Evolutionary conservation across 2,888 invertebrate species (phyloP).

Genomic region (Petrolisthes manimaculis): DNA sequence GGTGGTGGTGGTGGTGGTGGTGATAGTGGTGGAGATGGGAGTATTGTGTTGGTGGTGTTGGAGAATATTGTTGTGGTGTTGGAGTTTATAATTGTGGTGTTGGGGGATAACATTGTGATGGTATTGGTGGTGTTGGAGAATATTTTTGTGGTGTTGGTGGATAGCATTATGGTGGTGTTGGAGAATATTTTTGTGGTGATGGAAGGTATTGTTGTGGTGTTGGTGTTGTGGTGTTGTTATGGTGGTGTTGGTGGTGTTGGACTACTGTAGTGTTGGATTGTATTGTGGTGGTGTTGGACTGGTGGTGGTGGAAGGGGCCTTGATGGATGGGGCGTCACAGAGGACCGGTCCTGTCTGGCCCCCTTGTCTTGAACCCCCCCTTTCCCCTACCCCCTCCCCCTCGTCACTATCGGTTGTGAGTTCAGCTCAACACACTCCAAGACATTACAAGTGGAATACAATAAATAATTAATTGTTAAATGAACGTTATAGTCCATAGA

Average conservation of each 20-base stretch:
- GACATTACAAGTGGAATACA: too few species aligned
- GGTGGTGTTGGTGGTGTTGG: not conserved
- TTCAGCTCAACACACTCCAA: too few species aligned
- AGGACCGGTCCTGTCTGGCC: slow-evolving; percentile 43
- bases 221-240: not conserved
- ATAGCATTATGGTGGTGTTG: not conserved
- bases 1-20: too few species aligned
- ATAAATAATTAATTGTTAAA: too few species aligned
- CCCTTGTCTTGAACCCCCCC: not conserved
- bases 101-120: not conserved
- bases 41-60: not conserved
- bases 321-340: slow-evolving; percentile 47
- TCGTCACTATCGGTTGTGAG: too few species aligned
- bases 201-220: not conserved
- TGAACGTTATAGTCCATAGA: too few species aligned
- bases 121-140: not conserved
- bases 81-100: not conserved
- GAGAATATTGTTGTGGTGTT: not conserved
- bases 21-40: not conserved
- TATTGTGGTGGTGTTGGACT: not conserved
- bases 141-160: not conserved
- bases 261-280: not conserved
- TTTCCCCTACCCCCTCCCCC: not conserved
- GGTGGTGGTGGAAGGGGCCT: slow-evolving; percentile 31
- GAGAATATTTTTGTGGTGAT: not conserved